A percentile compares a stretch with the other conserved stretches of the same genome.
Evolutionary conservation across 2,797 vertebrate species (phyloP).

Genomic region (Hyperoplus immaculatus): DNA sequence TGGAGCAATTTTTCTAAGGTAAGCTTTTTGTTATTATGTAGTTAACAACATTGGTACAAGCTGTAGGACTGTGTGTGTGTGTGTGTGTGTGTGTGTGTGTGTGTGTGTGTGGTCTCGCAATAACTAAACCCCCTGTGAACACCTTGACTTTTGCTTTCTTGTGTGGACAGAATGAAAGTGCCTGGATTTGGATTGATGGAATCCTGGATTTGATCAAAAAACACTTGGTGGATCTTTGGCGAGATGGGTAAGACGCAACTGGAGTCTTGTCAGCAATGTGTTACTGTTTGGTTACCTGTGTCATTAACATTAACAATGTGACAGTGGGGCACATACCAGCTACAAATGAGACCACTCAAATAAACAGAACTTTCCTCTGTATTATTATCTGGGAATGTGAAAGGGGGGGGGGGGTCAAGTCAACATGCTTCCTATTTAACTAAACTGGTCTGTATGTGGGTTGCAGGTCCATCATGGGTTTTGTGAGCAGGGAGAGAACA

Average conservation of each 20-base stretch:
- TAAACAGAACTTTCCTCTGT: background rate
- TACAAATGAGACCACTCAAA: background rate
- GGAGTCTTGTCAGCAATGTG: background rate
- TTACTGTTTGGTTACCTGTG: background rate
- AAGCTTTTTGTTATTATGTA: constrained; percentile 23
- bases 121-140: background rate
- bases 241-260: constrained; percentile 87
- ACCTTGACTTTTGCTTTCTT: constrained; percentile 4
- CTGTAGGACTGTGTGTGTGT: background rate
- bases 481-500: constrained; percentile 91
- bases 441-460: background rate
- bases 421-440: background rate
- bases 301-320: background rate
- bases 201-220: constrained; percentile 93
- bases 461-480: constrained; percentile 92
- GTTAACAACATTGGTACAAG: background rate
- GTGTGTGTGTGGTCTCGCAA: background rate
- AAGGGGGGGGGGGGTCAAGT: background rate
- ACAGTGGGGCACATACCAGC: background rate
- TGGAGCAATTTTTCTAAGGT: constrained; percentile 94
- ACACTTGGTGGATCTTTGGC: constrained; percentile 90
- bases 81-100: background rate
- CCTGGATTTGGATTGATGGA: constrained; percentile 93
- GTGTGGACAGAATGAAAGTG: constrained; percentile 84
- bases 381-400: no score